Conservation (phyloP, 1,140 invertebrate genomes). For the Ridgeia piscesae region DNA sequence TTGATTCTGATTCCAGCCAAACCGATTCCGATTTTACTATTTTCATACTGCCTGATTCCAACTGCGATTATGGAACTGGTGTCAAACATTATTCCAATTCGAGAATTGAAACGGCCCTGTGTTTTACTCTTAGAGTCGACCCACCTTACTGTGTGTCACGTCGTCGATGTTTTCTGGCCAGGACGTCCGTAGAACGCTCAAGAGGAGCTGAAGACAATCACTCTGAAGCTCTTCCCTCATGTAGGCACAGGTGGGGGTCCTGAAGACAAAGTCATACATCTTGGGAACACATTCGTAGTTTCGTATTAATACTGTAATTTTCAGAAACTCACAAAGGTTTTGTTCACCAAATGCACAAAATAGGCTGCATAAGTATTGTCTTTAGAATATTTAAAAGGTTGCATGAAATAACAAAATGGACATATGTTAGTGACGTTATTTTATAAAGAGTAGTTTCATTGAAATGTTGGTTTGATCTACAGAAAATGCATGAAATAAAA, state of each 20-base stretch:
- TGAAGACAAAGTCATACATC: neutral
- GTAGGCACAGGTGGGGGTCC: neutral
- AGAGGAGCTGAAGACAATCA: conserved; percentile 44
- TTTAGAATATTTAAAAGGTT: neutral
- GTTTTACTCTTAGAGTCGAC: no score
- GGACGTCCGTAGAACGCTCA: conserved; percentile 43
- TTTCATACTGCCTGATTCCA: no score
- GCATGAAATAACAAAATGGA: neutral
- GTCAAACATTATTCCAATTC: no score
- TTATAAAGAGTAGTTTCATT: no score
- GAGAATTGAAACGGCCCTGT: neutral
- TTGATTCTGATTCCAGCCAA: no score
- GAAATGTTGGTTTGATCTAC: no score
- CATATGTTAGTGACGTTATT: no score
- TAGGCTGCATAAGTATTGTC: neutral
- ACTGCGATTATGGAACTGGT: no score
- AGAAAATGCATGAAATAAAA: no score
- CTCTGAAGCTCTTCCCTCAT: conserved; percentile 24
- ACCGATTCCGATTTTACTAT: no score
- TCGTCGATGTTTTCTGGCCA: conserved; percentile 35
- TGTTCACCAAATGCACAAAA: neutral
- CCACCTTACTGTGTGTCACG: conserved; percentile 40
- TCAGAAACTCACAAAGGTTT: neutral
- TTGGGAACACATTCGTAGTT: neutral
- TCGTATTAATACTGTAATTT: neutral